Percentiles rank a stretch among this genome's conserved stretches.
Conservation (phyloP, 2,888 invertebrate genomes). For the Neoitamus cyanurus region DNA sequence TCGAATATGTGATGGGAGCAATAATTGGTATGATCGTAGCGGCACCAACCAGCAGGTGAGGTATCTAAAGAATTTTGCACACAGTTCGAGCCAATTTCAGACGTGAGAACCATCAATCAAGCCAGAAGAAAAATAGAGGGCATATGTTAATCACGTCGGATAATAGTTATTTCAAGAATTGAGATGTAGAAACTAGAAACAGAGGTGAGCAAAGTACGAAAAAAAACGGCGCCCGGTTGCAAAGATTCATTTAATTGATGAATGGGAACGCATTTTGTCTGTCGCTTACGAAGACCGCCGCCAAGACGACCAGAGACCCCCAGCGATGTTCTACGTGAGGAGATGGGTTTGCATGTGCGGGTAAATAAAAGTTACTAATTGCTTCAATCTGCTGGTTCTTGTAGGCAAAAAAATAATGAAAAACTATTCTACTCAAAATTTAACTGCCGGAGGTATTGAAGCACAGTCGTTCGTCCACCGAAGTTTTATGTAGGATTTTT, state of each 20-base stretch:
- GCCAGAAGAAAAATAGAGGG: neutral
- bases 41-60: neutral
- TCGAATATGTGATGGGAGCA: neutral
- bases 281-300: neutral
- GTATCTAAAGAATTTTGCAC: neutral
- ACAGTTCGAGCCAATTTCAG: neutral
- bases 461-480: too few relatives aligned
- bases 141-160: neutral
- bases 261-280: neutral
- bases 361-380: neutral
- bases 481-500: too few relatives aligned
- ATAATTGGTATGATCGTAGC: neutral
- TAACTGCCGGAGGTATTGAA: too few relatives aligned
- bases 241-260: constrained; percentile 1
- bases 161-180: constrained; percentile 1
- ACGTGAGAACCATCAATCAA: neutral
- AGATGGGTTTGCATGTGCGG: neutral
- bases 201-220: neutral
- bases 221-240: neutral
- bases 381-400: neutral
- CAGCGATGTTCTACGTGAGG: neutral
- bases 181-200: neutral
- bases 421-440: neutral
- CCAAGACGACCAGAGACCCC: neutral
- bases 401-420: neutral